Base-by-base conservation (phyloP, 2,113 vertebrate species). In the Cheilinus undulatus region DNA sequence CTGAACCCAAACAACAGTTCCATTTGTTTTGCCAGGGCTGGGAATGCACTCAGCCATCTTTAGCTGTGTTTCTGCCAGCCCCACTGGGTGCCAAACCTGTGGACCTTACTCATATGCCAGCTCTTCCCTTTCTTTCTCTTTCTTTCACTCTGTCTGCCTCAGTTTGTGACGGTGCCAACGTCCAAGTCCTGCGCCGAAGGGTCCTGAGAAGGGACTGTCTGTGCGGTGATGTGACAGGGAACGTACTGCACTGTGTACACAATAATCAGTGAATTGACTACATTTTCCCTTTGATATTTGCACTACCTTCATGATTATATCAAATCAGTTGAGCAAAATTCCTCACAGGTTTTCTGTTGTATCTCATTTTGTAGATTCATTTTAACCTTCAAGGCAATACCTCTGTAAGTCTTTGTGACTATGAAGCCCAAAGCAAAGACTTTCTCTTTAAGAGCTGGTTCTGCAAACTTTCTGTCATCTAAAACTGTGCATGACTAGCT, bases 1-100 rank as follows among this genome's bases (percentile, higher is more conserved):
- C 86, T 92, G 86, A 86, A 88, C 86, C 86, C 83, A 90, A 86
- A 91, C 90, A 93, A 88, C 86, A 86, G 86, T 75, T 88, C 85
- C 78, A 87, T 89, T 89, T 92, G 87, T 91, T 89, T 90, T 85
- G 81, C 79, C 83, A 82, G 68, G 67, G 70, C 82, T 85, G 82
- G 69, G 86, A 90, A 86, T 86, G 84, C 80, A 82, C 84, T 90
- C 85, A 80, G 74, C 81, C 83, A 73, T 89, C 78, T 81, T 82
- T 83, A 68, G 82, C 73, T 66, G 48, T 61, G 69, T 75, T 78
- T 80, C 67, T 89, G 76, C 88, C 89, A 87, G 80, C 64, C 68
- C 60, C 59, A 52, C 73, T 86, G 69, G 63, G 77, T 85, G 83
- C 90, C 85, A 86, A 87, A 91, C 86, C 84, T 86, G 80, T 68